A percentile compares a stretch with the other conserved stretches of the same genome.
These are phyloP conservation scores for Mellivora capensis DNA, from an alignment of 2,113 vertebrate species.

Conservation along the genomic window DNA sequence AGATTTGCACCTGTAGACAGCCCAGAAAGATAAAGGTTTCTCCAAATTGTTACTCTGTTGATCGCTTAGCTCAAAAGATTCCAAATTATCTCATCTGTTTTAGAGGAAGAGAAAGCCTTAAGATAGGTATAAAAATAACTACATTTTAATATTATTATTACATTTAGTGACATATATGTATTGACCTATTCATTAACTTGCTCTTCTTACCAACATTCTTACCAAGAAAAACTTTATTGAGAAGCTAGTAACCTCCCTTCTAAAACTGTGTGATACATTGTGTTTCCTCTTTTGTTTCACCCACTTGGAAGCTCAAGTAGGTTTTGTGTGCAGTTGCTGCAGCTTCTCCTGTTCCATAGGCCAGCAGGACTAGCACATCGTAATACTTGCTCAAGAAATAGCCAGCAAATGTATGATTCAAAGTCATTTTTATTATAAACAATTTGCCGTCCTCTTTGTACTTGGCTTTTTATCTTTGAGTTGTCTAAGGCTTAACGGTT, in stretches of 20 bases:
- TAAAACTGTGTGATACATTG: background rate
- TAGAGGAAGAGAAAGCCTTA: background rate
- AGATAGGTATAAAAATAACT: background rate
- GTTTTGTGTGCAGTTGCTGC: background rate
- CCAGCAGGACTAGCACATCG: background rate
- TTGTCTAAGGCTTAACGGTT: background rate
- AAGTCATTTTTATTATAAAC: background rate
- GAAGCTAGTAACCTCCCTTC: background rate
- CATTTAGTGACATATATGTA: background rate
- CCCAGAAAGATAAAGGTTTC: background rate
- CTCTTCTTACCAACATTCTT: background rate
- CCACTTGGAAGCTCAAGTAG: background rate
- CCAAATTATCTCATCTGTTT: background rate
- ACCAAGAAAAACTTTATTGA: background rate
- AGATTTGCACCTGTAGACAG: background rate
- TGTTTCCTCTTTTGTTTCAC: background rate
- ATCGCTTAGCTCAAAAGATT: background rate
- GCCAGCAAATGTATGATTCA: background rate
- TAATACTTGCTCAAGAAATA: background rate
- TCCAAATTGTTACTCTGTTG: background rate
- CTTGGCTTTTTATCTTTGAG: slow-evolving; percentile 3
- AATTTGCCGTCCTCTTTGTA: background rate
- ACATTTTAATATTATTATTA: background rate
- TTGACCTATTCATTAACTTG: background rate
- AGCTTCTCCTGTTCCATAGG: background rate